Base-by-base conservation (phyloP, 2,888 invertebrate genomes). In the Invenusta paracnida region DNA sequence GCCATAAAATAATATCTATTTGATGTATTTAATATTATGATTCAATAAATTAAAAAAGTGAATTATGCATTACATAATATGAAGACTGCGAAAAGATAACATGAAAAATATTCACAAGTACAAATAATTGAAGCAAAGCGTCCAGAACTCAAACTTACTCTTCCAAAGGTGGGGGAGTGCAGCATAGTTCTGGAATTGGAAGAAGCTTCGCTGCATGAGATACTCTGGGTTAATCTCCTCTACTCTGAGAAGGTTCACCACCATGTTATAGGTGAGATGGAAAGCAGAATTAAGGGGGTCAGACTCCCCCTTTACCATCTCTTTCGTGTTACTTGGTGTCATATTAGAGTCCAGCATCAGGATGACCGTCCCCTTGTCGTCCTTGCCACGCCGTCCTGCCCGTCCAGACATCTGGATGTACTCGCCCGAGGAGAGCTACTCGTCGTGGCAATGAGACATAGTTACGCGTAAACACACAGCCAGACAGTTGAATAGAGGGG, bases 371-470 rank as follows among this genome's bases (percentile, higher is more conserved):
- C 93, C 90, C 91, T 96, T 96, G 91, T 98, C 97, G 91, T 99
- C 99, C 82, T 98, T 93, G 86, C 99, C 98, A 91, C 99, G 94
- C 85, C 99, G 94, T 0, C 99, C 99, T 0, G 99, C 99, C 88
- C 99, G 94, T 0, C 99, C 99, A 13, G 98, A 96, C 99, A 99
- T 99, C 92, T 99, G 99, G 88, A 99, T 98, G 90, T 99, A 99
- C 92, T 99, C 99, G 2, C 99, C 99, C 0, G 98, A 98, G 0
- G 96, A 95, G 86, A 96, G 93, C 94, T 94, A 89, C 23, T 11
- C n/a, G n/a, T 28, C 29, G 29, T 29, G 2, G 27, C 23, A 25
- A 79, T 79, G n/a, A n/a, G n/a, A n/a, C n/a, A n/a, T n/a, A 17
- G 66, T 27, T 25, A 73, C 73, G 28, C 25, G 28, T 28, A 73